These are phyloP conservation scores for Limnephilus marmoratus DNA, from an alignment of 2,888 invertebrate species.

Conservation along the genomic window DNA sequence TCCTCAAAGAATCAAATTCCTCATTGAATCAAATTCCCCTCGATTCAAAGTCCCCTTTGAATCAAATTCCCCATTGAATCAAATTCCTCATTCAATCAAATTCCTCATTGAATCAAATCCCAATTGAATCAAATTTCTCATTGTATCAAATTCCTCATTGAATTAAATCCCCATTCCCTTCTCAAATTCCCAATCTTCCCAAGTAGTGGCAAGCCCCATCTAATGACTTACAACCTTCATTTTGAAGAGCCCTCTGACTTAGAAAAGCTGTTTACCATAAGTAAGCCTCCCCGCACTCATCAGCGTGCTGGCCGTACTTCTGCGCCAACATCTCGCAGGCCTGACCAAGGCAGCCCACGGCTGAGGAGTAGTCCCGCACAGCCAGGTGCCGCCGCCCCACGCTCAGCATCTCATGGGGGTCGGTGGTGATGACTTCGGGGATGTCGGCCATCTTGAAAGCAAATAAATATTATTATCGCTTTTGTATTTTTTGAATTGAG, in stretches of 20 bases:
- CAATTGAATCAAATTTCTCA: too few species aligned
- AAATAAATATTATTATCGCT: constrained; percentile 5
- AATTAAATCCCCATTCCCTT: too few species aligned
- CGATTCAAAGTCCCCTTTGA: too few species aligned
- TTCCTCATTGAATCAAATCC: too few species aligned
- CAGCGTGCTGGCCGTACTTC: constrained; percentile 88
- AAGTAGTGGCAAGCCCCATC: too few species aligned
- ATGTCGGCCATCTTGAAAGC: constrained; percentile 78
- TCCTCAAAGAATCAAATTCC: too few species aligned
- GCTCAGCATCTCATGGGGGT: constrained; percentile 80
- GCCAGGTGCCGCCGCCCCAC: constrained; percentile 87
- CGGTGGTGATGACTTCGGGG: constrained; percentile 73
- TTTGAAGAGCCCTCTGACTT: neutral
- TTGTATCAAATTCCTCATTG: too few species aligned
- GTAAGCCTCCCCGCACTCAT: constrained; percentile 93
- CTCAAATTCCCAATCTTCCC: too few species aligned
- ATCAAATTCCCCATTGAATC: too few species aligned
- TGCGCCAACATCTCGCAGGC: constrained; percentile 85
- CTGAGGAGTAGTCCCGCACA: constrained; percentile 86
- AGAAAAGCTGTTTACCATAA: constrained; percentile 79
- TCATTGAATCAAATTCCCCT: too few species aligned
- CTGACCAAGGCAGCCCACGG: constrained; percentile 84
- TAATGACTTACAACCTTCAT: neutral
- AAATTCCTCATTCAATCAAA: too few species aligned
- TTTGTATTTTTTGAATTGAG: too few species aligned